Evolutionary conservation across 2,113 vertebrate genomes (phyloP).

Genomic region (Hemiscyllium ocellatum): DNA sequence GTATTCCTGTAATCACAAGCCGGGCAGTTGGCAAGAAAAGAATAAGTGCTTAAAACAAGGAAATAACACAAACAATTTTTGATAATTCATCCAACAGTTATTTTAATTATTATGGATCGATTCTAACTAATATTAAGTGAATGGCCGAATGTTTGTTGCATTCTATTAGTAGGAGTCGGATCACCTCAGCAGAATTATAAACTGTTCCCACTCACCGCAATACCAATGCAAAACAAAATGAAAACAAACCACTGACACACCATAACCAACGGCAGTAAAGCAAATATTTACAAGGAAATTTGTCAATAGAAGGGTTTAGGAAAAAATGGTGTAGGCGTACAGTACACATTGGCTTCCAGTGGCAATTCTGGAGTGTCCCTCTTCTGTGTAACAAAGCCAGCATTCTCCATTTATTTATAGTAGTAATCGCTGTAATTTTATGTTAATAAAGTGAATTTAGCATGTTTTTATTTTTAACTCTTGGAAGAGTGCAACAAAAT

Average conservation of each 20-base stretch:
- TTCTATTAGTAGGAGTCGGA: not conserved
- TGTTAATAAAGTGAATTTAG: not conserved
- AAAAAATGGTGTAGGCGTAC: not conserved
- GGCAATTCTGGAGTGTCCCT: not conserved
- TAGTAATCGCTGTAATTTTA: conserved; percentile 20
- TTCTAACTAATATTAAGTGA: not conserved
- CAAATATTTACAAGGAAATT: conserved; percentile 27
- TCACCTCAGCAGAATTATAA: not conserved
- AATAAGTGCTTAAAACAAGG: not conserved
- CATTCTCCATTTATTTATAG: conserved; percentile 30
- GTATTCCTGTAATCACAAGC: not conserved
- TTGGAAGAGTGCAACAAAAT: not conserved
- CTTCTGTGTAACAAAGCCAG: not conserved
- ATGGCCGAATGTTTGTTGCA: not conserved
- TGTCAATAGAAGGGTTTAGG: conserved; percentile 20
- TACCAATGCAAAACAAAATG: not conserved
- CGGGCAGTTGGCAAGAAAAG: not conserved
- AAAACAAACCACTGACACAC: conserved; percentile 28
- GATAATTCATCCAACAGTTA: not conserved
- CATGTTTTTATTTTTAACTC: not conserved
- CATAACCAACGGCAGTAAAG: conserved; percentile 10
- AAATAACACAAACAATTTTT: not conserved
- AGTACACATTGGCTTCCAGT: conserved; percentile 7
- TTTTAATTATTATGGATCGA: not conserved
- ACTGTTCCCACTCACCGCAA: conserved; percentile 1